Percentiles rank a stretch among this genome's conserved stretches.
phyloP scores from a whole-genome alignment of 2,888 invertebrate species.

The Eristalis intricaria region DNA sequence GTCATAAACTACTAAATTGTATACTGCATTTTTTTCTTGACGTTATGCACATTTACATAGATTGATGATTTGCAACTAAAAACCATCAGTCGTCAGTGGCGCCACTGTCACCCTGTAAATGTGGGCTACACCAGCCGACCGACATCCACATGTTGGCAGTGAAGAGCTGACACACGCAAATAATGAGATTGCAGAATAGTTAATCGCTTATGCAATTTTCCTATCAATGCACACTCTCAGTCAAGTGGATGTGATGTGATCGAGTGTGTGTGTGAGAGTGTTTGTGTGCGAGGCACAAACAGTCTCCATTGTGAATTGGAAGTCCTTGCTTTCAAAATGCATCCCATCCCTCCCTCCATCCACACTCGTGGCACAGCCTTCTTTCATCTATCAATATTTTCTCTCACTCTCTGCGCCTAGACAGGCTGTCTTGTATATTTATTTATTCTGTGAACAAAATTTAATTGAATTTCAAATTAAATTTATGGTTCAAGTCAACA shows the following conservation, averaged over 20 bases:
- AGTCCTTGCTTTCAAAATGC: slow-evolving; percentile 58
- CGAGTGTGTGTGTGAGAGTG: neutral
- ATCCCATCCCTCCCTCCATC: neutral
- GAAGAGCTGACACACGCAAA: slow-evolving; percentile 62
- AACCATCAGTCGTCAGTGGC: slow-evolving; percentile 43
- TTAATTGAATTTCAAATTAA: slow-evolving; percentile 71
- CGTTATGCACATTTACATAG: slow-evolving; percentile 63
- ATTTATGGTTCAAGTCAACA: slow-evolving; percentile 70
- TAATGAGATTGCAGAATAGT: slow-evolving; percentile 69
- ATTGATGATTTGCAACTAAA: slow-evolving; percentile 56
- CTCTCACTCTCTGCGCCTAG: neutral
- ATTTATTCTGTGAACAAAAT: slow-evolving; percentile 36
- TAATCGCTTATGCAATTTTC: slow-evolving; percentile 70
- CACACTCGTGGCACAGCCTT: neutral
- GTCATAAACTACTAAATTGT: too few relatives aligned
- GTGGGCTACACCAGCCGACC: slow-evolving; percentile 26
- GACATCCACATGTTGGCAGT: neutral
- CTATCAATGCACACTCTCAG: slow-evolving; percentile 61
- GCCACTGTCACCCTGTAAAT: slow-evolving; percentile 42
- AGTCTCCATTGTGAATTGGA: slow-evolving; percentile 28
- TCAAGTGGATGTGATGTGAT: slow-evolving; percentile 55
- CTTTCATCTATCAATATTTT: slow-evolving; percentile 10
- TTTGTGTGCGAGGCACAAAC: neutral
- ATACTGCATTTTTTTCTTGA: too few relatives aligned
- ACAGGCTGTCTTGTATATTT: slow-evolving; percentile 18